Evolutionary conservation across 2,113 vertebrate species (phyloP), one percentile per base, ranked within the genome.

Genomic region (Anolis carolinensis): DNA sequence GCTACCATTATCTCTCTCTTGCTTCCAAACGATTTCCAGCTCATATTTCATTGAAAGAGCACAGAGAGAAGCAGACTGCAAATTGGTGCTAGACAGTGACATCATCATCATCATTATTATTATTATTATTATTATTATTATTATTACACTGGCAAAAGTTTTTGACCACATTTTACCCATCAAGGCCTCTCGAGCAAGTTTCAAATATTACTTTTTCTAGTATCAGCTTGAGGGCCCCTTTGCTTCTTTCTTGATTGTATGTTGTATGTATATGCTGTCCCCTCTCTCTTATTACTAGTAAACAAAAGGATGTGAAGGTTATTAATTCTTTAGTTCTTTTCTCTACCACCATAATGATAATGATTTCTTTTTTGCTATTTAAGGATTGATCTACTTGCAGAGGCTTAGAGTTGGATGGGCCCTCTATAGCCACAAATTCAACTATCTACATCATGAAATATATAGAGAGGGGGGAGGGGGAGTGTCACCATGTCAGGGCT

Each of bases 1-100:
- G 68, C 44, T 72, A 36, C 25, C 50, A 85, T 23, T 85, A 55
- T 55, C 48, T 79, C 48, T 71, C 36, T 44, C 77, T 20, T 44
- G 11, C 36, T 74, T 44, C 79, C 67, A 36, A 62, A 73, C 44
- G 16, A 73, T 52, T 48, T 62, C 77, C 70, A 79, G 55, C 20
- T 79, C 36, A 30, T 48, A 75, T 65, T 75, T 76, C 36, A 86
- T 25, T 48, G 55, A 86, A 76, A 74, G 68, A 72, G 50, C 50
- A 73, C 55, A 36, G 81, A 14, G 68, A 72, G 39, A 84, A 2
- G 10, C 27, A 65, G 62, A n/a, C 62, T n/a, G 67, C 62, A 75
- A 76, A n/a, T 76, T 76, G 30, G 62, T 48, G 30, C 7, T 34
- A 50, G 59, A 76, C 44, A 76, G n/a, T 14, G 50, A 44, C 27